Base-by-base conservation (phyloP, 2,797 vertebrate species). In the Gambelia wislizenii region DNA sequence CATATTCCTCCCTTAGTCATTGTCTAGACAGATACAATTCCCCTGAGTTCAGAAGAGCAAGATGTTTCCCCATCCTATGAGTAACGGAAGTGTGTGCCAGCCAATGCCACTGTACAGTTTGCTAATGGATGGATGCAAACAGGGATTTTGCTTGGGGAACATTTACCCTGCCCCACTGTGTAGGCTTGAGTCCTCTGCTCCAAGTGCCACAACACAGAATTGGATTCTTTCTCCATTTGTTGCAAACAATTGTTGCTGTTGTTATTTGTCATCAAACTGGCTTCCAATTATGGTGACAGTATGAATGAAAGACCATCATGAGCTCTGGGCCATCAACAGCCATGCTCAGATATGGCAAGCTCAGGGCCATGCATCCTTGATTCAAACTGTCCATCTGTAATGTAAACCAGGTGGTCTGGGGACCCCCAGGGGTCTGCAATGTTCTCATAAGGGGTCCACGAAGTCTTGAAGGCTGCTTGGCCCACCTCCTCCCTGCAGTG, bases 41-140 rank as follows among this genome's bases (percentile, higher is more conserved):
- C 39, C 54, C 70, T 69, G 82, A 59, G 91, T 59, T 87, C 90
- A 84, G 69, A 91, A 89, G 86, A 87, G 74, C 1, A 0, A 0
- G 42, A 49, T 30, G 0, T 87, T 95, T 95, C 95, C 94, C 87
- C 83, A 94, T 95, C 93, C 91, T 86, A 83, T 83, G 47, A 39
- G 87, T 79, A 39, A 87, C 64, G 87, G 54, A 87, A 56, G 67
- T 30, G 36, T 20, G 25, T 80, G 56, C 75, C 82, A 72, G 39
- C 56, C 81, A 52, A 33, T 84, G 56, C n/a, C 44, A 78, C 42
- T 52, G 16, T 22, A 25, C 42, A 86, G 30, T 83, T 54, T 83
- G 56, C 36, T 33, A n/a, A 44, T 27, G 7, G 30, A 36, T 54
- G 33, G 49, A 39, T 54, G 16, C 69, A 74, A 54, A 44, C 76